These are phyloP conservation scores for Ailuropoda melanoleuca DNA, from an alignment of 2,113 vertebrate genomes.

Conservation along the genomic window DNA sequence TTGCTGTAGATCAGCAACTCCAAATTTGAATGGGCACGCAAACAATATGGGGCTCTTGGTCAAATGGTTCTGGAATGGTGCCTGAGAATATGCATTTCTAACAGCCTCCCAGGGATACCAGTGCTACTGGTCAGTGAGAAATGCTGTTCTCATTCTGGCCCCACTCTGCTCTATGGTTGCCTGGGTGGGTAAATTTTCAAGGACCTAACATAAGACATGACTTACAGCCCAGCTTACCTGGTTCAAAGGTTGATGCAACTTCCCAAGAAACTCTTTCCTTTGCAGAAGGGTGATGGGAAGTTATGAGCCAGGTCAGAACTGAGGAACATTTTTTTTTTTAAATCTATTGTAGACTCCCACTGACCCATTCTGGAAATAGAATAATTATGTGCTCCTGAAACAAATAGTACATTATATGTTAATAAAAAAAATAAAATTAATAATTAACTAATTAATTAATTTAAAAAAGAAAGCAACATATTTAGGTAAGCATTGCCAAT, in stretches of 20 bases:
- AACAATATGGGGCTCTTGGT: neutral
- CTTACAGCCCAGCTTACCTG: neutral
- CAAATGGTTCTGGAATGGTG: neutral
- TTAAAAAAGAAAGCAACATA: neutral
- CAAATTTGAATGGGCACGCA: accelerated
- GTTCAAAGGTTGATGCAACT: neutral
- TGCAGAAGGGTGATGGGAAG: neutral
- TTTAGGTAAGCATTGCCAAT: neutral
- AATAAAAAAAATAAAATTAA: too few relatives aligned
- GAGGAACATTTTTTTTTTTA: neutral
- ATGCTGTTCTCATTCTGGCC: accelerated
- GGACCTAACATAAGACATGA: neutral
- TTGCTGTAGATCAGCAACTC: accelerated
- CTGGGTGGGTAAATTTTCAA: neutral
- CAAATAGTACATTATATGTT: too few relatives aligned
- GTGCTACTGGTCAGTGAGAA: neutral
- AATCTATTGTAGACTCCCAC: neutral
- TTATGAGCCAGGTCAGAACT: neutral
- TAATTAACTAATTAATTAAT: too few relatives aligned
- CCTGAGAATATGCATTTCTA: neutral
- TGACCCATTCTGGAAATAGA: neutral
- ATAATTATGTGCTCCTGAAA: neutral
- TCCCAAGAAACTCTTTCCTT: neutral
- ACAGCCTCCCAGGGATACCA: accelerated
- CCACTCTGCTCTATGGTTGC: accelerated